These are phyloP conservation scores for Knipowitschia caucasica DNA, from an alignment of 2,797 vertebrate species.

Conservation along the genomic window DNA sequence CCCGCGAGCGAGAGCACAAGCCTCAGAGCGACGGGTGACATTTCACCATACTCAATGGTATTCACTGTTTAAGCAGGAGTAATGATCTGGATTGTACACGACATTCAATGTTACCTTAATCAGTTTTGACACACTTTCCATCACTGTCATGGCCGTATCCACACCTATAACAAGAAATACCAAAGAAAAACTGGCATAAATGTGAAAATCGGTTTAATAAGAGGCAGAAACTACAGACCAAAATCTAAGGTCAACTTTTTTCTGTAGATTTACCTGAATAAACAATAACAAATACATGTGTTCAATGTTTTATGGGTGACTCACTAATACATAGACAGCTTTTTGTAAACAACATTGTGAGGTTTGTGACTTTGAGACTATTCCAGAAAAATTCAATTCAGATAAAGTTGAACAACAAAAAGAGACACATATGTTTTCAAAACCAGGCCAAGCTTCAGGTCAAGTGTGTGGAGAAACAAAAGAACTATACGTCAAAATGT, in stretches of 20 bases:
- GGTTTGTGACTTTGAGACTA: too few relatives aligned
- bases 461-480: neutral
- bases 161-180: constrained; percentile 21
- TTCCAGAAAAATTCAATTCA: too few relatives aligned
- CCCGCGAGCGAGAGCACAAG: constrained; percentile 46
- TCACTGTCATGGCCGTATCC: constrained; percentile 23
- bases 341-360: too few relatives aligned
- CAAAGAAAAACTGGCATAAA: constrained; percentile 11
- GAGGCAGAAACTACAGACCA: neutral
- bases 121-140: constrained; percentile 54
- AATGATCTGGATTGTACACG: constrained; percentile 50
- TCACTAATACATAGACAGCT: neutral
- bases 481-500: too few relatives aligned
- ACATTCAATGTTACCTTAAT: constrained; percentile 56
- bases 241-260: neutral
- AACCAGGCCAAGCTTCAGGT: neutral
- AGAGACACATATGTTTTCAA: too few relatives aligned
- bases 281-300: constrained; percentile 33
- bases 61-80: constrained; percentile 46
- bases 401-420: too few relatives aligned
- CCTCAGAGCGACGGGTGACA: constrained; percentile 56
- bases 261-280: constrained; percentile 31
- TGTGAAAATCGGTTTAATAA: neutral
- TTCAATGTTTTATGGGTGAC: constrained; percentile 45
- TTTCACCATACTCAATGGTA: constrained; percentile 56